A percentile compares a stretch with the other conserved stretches of the same genome.
phyloP scores from a whole-genome alignment of 1,140 invertebrate species.

The Drosophila ficusphila region DNA sequence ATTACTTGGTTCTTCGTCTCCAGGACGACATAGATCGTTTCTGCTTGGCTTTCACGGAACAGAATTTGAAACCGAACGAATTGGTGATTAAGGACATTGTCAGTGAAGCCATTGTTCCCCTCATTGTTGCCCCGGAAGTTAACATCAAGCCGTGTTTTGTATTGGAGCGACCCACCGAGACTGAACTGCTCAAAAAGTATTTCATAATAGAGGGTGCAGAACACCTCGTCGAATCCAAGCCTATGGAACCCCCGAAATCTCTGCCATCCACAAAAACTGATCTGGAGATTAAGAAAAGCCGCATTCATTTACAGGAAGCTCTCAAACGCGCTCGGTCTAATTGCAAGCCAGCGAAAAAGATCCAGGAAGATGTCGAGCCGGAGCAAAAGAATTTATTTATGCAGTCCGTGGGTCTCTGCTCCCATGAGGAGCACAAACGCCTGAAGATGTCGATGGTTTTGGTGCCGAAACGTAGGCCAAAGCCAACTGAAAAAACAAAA shows the following conservation, averaged over 20 bases:
- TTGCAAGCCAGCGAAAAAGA: slow-evolving; percentile 7
- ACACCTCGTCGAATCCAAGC: background rate
- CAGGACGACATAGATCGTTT: slow-evolving; percentile 70
- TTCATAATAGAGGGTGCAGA: slow-evolving; percentile 14
- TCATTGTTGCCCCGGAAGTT: slow-evolving; percentile 11
- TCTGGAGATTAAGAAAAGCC: slow-evolving; percentile 41
- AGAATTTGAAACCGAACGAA: slow-evolving; percentile 48
- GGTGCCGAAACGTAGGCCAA: slow-evolving; percentile 37
- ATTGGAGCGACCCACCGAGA: slow-evolving; percentile 38
- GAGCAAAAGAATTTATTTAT: slow-evolving; percentile 53
- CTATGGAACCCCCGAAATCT: slow-evolving; percentile 10
- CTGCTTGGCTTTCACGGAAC: slow-evolving; percentile 53
- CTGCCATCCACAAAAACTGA: background rate
- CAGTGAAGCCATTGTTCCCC: slow-evolving; percentile 47
- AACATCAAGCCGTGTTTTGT: slow-evolving; percentile 35
- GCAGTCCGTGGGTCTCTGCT: slow-evolving; percentile 54
- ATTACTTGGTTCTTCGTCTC: slow-evolving; percentile 60
- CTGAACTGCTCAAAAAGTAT: slow-evolving; percentile 52
- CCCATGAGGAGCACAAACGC: slow-evolving; percentile 32
- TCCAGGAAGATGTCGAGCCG: background rate
- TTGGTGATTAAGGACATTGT: slow-evolving; percentile 47
- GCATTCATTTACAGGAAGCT: slow-evolving; percentile 54
- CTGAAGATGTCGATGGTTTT: background rate
- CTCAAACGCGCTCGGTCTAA: slow-evolving; percentile 45
- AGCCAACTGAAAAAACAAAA: slow-evolving; percentile 31